Conservation (phyloP, 2,888 invertebrate genomes). For the Chymomyza caudatula region DNA sequence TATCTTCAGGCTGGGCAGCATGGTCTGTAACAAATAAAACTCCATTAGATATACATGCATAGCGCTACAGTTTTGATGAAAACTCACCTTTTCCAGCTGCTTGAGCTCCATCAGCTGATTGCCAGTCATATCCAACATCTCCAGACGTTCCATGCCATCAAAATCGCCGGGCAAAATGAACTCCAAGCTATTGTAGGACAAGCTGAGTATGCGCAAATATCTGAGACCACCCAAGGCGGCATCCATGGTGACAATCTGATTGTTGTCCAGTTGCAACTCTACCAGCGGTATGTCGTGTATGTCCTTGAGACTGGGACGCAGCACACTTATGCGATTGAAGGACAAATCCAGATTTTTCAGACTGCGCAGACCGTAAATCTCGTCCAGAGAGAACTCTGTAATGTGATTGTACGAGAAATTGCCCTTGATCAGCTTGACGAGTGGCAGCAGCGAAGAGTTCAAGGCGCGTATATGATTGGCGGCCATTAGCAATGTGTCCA, state of each 20-base stretch:
- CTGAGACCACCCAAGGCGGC: conserved; percentile 87
- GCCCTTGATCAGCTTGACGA: conserved; percentile 83
- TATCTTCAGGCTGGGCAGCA: conserved; percentile 87
- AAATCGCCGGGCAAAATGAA: conserved; percentile 88
- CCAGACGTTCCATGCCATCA: conserved; percentile 86
- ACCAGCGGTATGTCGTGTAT: conserved; percentile 86
- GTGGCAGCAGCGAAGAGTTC: conserved; percentile 85
- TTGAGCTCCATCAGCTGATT: conserved; percentile 87
- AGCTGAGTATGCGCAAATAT: conserved; percentile 84
- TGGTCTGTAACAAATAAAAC: conserved; percentile 80
- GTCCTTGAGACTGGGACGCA: conserved; percentile 86
- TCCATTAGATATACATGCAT: neutral
- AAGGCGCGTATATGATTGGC: conserved; percentile 85
- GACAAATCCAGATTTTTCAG: conserved; percentile 87
- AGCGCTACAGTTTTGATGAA: neutral
- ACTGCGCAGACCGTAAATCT: conserved; percentile 85
- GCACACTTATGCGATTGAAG: conserved; percentile 84
- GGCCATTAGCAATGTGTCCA: conserved; percentile 85
- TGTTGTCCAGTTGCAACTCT: conserved; percentile 86
- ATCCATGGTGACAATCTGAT: conserved; percentile 84
- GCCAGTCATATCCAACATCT: conserved; percentile 86
- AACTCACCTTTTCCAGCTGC: conserved; percentile 88
- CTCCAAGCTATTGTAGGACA: conserved; percentile 87
- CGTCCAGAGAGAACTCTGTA: conserved; percentile 88
- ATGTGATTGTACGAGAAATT: conserved; percentile 88